A percentile compares a stretch with the other conserved stretches of the same genome.
Conservation (phyloP, 1,140 invertebrate genomes). For the Vanessa tameamea region DNA sequence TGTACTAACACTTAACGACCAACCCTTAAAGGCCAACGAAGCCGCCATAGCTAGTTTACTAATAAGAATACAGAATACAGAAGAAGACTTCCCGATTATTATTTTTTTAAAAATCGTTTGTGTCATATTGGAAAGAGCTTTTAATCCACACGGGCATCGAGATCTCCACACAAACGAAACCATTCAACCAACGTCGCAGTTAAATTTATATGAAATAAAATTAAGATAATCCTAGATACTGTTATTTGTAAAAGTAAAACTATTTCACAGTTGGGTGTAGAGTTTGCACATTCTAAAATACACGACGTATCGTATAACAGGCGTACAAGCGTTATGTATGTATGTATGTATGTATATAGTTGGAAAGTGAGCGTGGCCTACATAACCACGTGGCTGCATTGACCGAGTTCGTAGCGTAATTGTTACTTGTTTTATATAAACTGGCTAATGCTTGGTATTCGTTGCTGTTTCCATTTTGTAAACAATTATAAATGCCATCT, state of each 20-base stretch:
- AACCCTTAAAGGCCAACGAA: no score
- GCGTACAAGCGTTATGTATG: background rate
- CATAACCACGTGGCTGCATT: conserved; percentile 39
- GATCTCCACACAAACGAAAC: no score
- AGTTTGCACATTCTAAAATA: background rate
- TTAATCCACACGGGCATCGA: no score
- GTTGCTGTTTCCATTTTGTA: background rate
- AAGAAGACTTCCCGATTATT: no score
- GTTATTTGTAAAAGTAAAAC: background rate
- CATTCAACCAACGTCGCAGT: no score
- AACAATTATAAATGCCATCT: background rate
- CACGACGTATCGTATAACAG: background rate
- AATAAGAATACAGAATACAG: no score
- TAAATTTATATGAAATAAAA: no score
- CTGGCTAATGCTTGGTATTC: background rate
- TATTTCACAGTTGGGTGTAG: background rate
- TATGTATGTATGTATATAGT: conserved; percentile 11
- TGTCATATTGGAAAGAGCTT: no score
- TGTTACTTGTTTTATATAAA: conserved; percentile 28
- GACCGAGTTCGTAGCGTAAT: conserved; percentile 35
- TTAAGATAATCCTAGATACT: no score
- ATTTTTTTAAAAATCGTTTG: no score
- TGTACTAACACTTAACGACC: no score
- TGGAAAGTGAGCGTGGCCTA: conserved; percentile 44
- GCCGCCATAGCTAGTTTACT: no score